Conservation (phyloP, 1,140 invertebrate species). For the Macrobrachium rosenbergii region DNA sequence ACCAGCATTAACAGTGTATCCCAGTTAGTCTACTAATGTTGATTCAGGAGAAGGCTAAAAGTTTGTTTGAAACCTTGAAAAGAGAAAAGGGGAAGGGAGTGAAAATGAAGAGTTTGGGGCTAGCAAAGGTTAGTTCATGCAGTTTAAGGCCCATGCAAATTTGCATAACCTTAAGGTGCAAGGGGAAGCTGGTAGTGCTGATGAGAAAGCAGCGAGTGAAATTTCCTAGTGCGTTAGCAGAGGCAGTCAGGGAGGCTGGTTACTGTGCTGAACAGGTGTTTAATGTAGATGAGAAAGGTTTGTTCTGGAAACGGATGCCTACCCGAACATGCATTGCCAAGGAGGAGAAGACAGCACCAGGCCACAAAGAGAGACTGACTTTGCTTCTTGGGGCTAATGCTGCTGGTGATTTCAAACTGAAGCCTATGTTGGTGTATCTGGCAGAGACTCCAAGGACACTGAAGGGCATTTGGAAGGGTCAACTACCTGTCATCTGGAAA, state of each 20-base stretch:
- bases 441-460: background rate
- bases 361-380: background rate
- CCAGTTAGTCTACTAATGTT: slow-evolving; percentile 19
- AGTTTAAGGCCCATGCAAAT: slow-evolving; percentile 68
- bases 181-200: slow-evolving; percentile 69
- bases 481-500: slow-evolving; percentile 9
- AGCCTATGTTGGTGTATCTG: background rate
- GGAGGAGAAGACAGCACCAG: slow-evolving; percentile 14
- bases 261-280: slow-evolving; percentile 60
- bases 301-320: slow-evolving; percentile 5
- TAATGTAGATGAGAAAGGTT: background rate
- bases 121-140: slow-evolving; percentile 70
- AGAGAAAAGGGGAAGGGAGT: slow-evolving; percentile 1
- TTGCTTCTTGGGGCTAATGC: slow-evolving; percentile 22
- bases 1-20: background rate
- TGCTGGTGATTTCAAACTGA: background rate
- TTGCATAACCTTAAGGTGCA: slow-evolving; percentile 69
- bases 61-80: slow-evolving; percentile 54
- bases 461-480: slow-evolving; percentile 11
- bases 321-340: background rate
- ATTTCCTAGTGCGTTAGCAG: slow-evolving; percentile 69
- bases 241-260: slow-evolving; percentile 69
- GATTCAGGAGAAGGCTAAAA: slow-evolving; percentile 49
- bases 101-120: slow-evolving; percentile 66
- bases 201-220: slow-evolving; percentile 68